Conservation (phyloP, 2,888 invertebrate species). For the Stenodema calcarata region DNA sequence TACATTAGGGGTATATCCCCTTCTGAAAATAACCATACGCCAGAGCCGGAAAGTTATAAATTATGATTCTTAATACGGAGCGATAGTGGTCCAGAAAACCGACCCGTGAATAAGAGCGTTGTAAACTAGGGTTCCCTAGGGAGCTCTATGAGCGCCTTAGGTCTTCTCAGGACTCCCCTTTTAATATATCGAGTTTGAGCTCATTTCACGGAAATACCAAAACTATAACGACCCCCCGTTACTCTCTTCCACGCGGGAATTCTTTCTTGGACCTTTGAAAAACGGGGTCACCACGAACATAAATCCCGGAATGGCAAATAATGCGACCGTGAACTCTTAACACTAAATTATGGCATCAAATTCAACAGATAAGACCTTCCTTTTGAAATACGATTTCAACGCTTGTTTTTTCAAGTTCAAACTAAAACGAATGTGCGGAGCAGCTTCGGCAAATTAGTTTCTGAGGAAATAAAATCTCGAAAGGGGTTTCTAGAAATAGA, state of each 20-base stretch:
- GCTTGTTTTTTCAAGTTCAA: constrained; percentile 18
- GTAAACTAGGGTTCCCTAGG: constrained; percentile 18
- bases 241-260: not conserved
- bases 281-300: not conserved
- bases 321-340: constrained; percentile 7
- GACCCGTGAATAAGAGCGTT: not conserved
- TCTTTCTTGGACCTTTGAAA: not conserved
- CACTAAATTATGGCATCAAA: constrained; percentile 12
- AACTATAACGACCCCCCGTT: constrained; percentile 21
- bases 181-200: not conserved
- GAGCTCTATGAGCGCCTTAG: not conserved
- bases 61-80: not conserved
- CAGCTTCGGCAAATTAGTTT: not conserved
- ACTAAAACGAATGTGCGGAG: not conserved
- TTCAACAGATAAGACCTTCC: constrained; percentile 24
- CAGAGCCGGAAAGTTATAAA: not conserved
- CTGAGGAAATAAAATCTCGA: not conserved
- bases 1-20: not conserved
- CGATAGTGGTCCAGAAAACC: not conserved
- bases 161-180: not conserved
- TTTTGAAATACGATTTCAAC: not conserved
- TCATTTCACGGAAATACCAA: constrained; percentile 27
- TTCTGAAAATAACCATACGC: not conserved
- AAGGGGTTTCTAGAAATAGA: not conserved
- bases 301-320: constrained; percentile 30